Percentiles rank a stretch among this genome's conserved stretches.
phyloP scores from a whole-genome alignment of 2,888 invertebrate genomes.

The Drosophila tripunctata region DNA sequence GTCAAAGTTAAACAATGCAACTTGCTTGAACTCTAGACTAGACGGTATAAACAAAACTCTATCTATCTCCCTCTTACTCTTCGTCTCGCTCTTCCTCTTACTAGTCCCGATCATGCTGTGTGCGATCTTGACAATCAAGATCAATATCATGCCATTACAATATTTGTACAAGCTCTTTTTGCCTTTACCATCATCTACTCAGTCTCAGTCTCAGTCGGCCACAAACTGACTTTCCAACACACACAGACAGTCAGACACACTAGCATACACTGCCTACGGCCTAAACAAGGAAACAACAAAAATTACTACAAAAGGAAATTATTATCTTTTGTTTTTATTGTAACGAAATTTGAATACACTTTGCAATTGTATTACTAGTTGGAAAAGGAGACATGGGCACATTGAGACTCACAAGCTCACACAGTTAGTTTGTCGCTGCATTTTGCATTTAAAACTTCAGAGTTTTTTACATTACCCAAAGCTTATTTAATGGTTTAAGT shows the following conservation, averaged over 20 bases:
- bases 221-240: constrained; percentile 50
- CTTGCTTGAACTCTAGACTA: constrained; percentile 61
- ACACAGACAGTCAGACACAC: constrained; percentile 17
- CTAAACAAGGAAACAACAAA: constrained; percentile 19
- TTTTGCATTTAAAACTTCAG: no score
- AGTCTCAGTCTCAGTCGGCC: constrained; percentile 28
- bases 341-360: constrained; percentile 36
- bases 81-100: neutral
- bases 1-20: constrained; percentile 68
- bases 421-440: no score
- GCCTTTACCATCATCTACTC: constrained; percentile 42
- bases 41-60: constrained; percentile 18
- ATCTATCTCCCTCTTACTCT: neutral
- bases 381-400: no score
- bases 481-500: no score
- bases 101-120: constrained; percentile 65
- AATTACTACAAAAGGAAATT: constrained; percentile 13
- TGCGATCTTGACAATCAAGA: constrained; percentile 78
- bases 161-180: constrained; percentile 73
- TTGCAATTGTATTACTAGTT: neutral
- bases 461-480: no score
- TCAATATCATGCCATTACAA: constrained; percentile 74
- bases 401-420: no score
- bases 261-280: constrained; percentile 22
- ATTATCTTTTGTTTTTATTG: neutral